Evolutionary conservation across 92 coral and sea anemone species (phyloP).

Genomic region (Zoanthus sansibaricus): DNA sequence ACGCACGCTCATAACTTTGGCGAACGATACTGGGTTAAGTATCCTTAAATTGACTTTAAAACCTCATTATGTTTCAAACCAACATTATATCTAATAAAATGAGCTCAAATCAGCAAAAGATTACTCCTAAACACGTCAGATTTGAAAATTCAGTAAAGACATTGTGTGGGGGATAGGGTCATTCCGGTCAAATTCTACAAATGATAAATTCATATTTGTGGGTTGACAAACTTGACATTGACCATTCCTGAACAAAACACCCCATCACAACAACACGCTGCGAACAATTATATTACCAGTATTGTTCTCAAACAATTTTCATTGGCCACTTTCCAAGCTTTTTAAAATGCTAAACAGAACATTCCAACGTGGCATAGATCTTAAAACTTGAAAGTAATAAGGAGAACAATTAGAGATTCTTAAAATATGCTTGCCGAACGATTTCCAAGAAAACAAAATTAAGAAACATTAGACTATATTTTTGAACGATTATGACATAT

Average conservation of each 20-base stretch:
- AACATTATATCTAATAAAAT: background rate
- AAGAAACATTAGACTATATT: background rate
- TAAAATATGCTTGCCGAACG: background rate
- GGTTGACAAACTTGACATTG: constrained; percentile 11
- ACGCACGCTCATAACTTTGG: constrained; percentile 1
- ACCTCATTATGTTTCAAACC: background rate
- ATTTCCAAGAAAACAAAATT: background rate
- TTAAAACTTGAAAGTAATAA: constrained; percentile 9
- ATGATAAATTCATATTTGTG: constrained; percentile 2
- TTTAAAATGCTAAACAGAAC: constrained; percentile 33
- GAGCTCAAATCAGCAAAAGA: background rate
- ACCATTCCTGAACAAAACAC: constrained; percentile 34
- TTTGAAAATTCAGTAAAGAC: background rate
- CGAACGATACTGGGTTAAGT: constrained; percentile 3
- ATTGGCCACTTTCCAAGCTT: constrained; percentile 36
- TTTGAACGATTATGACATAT: background rate
- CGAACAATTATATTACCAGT: constrained; percentile 46
- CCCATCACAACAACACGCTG: constrained; percentile 38
- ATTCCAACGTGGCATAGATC: constrained; percentile 10
- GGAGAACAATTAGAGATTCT: background rate
- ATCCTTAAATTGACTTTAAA: background rate
- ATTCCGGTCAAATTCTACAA: constrained; percentile 41
- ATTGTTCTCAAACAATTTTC: constrained; percentile 39
- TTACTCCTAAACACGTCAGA: background rate
- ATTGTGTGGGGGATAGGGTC: constrained; percentile 46